Base-by-base conservation (phyloP, 2,888 invertebrate species). In the Clistopyga incitator region DNA sequence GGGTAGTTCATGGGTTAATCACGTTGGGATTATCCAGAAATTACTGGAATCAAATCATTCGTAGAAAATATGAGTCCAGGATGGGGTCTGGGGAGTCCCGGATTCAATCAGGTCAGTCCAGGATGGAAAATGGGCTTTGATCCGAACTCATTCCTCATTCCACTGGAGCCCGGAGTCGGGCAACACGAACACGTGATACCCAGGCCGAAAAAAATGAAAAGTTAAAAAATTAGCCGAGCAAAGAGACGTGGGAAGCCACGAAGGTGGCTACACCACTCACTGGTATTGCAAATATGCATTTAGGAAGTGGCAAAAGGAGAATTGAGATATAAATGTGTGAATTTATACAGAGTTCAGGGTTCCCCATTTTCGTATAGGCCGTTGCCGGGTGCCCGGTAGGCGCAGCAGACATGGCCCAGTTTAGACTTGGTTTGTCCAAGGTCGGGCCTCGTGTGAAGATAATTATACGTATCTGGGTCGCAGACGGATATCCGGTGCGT, bases 391-490 rank as follows among this genome's bases (percentile, higher is more conserved):
- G 84, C 85, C 85, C 84, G 85, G 85, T 88, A 88, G 89, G 87
- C 85, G 86, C 86, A 87, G 87, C 88, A 89, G 89, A 90, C 90
- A 88, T 91, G 91, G 90, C 91, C 91, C 88, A 91, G 90, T 91
- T 91, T 87, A 89, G 89, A 88, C 88, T 89, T 88, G 89, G 87
- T 88, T 87, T 85, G 88, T 88, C 86, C 90, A 91, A 90, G 90
- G 90, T 90, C 89, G 88, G 86, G 86, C 90, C 87, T 88, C 88
- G 88, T 88, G 91, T 89, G 90, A 89, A 90, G 89, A 91, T 90
- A 90, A 91, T 90, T 90, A 81, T 84, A 90, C 90, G 89, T 89
- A 91, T 90, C 90, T 91, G 85, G 90, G 90, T 91, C 90, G 87
- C 89, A 88, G 89, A 79, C 87, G 85, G 84, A 87, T 87, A 84